A percentile compares a stretch with the other conserved stretches of the same genome.
Evolutionary conservation across 1,140 invertebrate genomes (phyloP).

Genomic region (Mercenaria mercenaria): DNA sequence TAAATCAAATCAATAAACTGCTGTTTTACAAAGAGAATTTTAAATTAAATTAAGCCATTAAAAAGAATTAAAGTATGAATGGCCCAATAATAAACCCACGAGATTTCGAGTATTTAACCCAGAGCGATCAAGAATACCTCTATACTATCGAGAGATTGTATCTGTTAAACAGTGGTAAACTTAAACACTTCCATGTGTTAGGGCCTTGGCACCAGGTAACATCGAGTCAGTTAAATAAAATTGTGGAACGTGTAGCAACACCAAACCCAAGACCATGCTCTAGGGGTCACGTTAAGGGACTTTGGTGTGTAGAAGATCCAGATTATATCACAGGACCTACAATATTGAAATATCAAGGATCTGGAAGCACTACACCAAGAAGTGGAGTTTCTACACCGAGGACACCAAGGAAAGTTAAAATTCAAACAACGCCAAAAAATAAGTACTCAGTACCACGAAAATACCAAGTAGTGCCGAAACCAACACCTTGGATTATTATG

Average conservation of each 20-base stretch:
- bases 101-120: conserved; percentile 64
- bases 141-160: conserved; percentile 55
- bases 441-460: conserved; percentile 58
- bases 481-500: conserved; percentile 63
- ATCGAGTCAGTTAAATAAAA: conserved; percentile 42
- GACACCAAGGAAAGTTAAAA: conserved; percentile 17
- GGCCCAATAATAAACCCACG: conserved; percentile 48
- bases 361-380: not conserved
- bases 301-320: conserved; percentile 63
- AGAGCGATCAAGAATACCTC: conserved; percentile 61
- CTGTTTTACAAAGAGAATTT: conserved; percentile 20
- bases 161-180: conserved; percentile 62
- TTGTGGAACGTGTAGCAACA: conserved; percentile 51
- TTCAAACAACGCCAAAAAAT: conserved; percentile 44
- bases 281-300: conserved; percentile 58
- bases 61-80: conserved; percentile 49
- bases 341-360: conserved; percentile 51
- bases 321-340: conserved; percentile 63
- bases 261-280: conserved; percentile 58
- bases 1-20: conserved; percentile 4
- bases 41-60: conserved; percentile 16
- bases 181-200: conserved; percentile 57
- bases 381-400: not conserved
- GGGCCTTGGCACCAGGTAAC: conserved; percentile 65
- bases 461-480: conserved; percentile 63